Evolutionary conservation across 2,797 vertebrate genomes (phyloP).

Genomic region (Poecilia gillii): DNA sequence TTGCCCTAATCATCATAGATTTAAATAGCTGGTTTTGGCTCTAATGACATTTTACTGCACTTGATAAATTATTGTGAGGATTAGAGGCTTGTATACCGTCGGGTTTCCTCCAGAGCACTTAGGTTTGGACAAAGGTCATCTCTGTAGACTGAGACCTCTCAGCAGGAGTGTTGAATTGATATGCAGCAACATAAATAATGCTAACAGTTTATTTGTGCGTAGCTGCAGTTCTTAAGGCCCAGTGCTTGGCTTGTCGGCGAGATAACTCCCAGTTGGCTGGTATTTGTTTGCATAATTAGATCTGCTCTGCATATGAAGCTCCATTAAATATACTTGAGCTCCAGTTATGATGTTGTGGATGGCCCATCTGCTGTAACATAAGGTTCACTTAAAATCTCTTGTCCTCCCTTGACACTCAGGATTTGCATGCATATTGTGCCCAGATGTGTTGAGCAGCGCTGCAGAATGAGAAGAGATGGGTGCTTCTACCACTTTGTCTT

Average conservation of each 20-base stretch:
- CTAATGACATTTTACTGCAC: neutral
- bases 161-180: neutral
- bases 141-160: neutral
- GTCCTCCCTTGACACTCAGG: slow-evolving; percentile 44
- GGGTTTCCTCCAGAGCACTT: neutral
- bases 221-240: neutral
- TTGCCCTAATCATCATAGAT: neutral
- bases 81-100: neutral
- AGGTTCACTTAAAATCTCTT: slow-evolving; percentile 42
- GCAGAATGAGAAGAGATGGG: slow-evolving; percentile 50
- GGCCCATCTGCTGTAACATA: slow-evolving; percentile 57
- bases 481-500: slow-evolving; percentile 30
- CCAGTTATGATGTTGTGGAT: slow-evolving; percentile 39
- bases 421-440: slow-evolving; percentile 47
- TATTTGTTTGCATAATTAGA: slow-evolving; percentile 45
- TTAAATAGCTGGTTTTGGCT: neutral
- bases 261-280: slow-evolving; percentile 16
- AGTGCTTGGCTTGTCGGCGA: neutral
- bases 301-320: slow-evolving; percentile 36
- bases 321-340: slow-evolving; percentile 53
- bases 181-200: neutral
- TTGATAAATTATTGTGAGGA: neutral
- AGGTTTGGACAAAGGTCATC: slow-evolving; percentile 1
- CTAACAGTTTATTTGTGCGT: neutral
- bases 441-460: slow-evolving; percentile 48